A percentile compares a stretch with the other conserved stretches of the same genome.
These are phyloP conservation scores for Cathartes aura DNA, from an alignment of 2,113 vertebrate species.

Conservation along the genomic window DNA sequence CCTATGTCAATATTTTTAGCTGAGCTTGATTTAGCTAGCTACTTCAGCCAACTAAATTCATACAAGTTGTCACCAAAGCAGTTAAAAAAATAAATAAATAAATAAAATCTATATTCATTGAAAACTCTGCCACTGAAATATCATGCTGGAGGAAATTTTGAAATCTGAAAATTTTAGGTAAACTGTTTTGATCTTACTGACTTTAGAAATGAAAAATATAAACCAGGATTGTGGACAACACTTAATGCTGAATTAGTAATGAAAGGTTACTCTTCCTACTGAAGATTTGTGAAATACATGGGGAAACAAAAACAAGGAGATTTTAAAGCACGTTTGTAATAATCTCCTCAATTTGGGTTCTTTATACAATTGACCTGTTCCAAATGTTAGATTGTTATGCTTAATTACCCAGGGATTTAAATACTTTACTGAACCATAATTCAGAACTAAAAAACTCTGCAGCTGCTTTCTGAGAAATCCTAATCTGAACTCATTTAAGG, in stretches of 20 bases:
- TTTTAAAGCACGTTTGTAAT: not conserved
- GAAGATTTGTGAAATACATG: not conserved
- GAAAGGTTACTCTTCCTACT: not conserved
- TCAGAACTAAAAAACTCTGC: not conserved
- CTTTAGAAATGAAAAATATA: not conserved
- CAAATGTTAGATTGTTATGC: not conserved
- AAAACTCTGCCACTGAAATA: not conserved
- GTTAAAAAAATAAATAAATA: not conserved
- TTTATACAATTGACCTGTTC: not conserved
- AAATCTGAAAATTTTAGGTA: not conserved
- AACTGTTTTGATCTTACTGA: not conserved
- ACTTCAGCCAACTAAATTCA: not conserved
- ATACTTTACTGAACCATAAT: not conserved
- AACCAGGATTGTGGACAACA: not conserved
- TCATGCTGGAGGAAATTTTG: not conserved
- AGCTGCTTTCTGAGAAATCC: constrained; percentile 28
- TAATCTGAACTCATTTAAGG: constrained; percentile 18
- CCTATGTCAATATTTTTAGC: not conserved
- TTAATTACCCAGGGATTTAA: constrained; percentile 12
- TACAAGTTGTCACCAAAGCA: not conserved
- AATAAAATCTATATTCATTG: not conserved
- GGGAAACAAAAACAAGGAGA: not conserved
- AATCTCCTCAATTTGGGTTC: not conserved
- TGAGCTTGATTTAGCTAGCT: not conserved
- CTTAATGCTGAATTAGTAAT: not conserved